Evolutionary conservation across 2,113 vertebrate species (phyloP).

Genomic region (Triplophysa tibetana): DNA sequence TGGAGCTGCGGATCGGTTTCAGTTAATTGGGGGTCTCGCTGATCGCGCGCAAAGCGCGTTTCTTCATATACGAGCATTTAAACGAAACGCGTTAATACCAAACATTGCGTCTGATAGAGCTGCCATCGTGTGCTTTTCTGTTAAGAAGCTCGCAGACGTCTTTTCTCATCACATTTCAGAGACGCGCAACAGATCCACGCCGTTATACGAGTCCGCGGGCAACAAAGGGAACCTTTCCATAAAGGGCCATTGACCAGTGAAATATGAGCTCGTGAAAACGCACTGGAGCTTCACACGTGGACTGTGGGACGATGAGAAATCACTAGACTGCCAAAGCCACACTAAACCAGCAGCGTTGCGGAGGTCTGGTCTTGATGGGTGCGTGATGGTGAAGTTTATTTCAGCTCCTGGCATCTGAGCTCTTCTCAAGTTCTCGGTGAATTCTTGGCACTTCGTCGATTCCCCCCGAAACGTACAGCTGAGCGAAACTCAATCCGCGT

Average conservation of each 20-base stretch:
- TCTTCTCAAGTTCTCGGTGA: slow-evolving; percentile 44
- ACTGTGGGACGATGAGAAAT: slow-evolving; percentile 2
- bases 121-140: not conserved
- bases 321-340: not conserved
- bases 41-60: slow-evolving; percentile 13
- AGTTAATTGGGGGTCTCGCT: slow-evolving; percentile 43
- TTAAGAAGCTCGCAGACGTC: not conserved
- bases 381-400: not conserved
- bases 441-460: slow-evolving; percentile 61
- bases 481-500: slow-evolving; percentile 69
- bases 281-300: slow-evolving; percentile 34
- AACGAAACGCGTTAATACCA: not conserved
- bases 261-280: slow-evolving; percentile 54
- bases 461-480: slow-evolving; percentile 53
- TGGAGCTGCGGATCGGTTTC: slow-evolving; percentile 50
- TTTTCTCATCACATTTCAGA: not conserved
- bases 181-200: not conserved
- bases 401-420: not conserved
- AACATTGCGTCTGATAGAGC: not conserved
- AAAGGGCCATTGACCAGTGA: slow-evolving; percentile 61
- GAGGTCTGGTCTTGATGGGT: not conserved
- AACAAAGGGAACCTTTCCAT: slow-evolving; percentile 52
- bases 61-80: not conserved
- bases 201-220: slow-evolving; percentile 22
- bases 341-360: not conserved